Evolutionary conservation across 2,113 vertebrate species (phyloP).

Genomic region (Callospermophilus lateralis): DNA sequence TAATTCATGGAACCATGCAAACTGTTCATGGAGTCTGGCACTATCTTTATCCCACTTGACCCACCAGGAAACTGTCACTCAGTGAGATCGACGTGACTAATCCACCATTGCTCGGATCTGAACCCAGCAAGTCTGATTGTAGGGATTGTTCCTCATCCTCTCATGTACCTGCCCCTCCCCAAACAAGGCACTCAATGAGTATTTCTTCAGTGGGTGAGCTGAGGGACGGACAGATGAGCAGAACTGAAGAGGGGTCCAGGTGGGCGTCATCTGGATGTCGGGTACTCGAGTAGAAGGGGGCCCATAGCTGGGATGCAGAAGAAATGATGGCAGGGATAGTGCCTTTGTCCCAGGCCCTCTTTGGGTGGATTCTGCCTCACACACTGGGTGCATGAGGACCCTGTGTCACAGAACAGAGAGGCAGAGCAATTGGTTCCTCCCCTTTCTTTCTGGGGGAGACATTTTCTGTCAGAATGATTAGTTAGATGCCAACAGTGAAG

Average conservation of each 20-base stretch:
- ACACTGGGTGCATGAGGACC: fast-evolving
- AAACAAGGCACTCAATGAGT: too few species aligned
- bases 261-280: not conserved
- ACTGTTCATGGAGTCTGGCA: fast-evolving
- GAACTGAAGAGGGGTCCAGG: not conserved
- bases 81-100: not conserved
- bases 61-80: fast-evolving
- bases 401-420: not conserved
- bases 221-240: fast-evolving
- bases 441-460: not conserved
- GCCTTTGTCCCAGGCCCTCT: not conserved
- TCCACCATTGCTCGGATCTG: not conserved
- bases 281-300: fast-evolving
- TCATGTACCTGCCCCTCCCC: fast-evolving
- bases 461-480: constrained; percentile 55
- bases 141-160: not conserved
- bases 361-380: fast-evolving
- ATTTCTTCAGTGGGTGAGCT: fast-evolving
- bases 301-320: too few species aligned
- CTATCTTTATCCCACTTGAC: too few species aligned
- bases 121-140: not conserved
- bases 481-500: constrained; percentile 38
- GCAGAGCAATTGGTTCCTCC: not conserved
- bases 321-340: not conserved
- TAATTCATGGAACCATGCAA: not conserved